phyloP scores from a whole-genome alignment of 2,888 invertebrate species.

The Trissolcus japonicus region DNA sequence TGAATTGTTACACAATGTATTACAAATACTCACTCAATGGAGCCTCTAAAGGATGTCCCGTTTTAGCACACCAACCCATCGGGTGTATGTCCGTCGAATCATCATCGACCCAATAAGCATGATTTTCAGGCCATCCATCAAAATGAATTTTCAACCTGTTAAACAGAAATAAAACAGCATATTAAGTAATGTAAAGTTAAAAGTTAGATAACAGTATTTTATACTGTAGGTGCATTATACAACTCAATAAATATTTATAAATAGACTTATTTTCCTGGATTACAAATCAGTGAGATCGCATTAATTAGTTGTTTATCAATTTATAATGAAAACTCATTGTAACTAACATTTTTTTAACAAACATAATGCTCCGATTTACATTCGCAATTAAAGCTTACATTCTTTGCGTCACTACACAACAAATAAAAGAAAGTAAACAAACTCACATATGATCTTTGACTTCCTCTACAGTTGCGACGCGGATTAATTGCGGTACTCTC shows the following conservation, averaged over 20 bases:
- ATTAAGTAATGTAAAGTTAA: neutral
- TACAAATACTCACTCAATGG: constrained; percentile 82
- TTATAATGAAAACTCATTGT: too few species aligned
- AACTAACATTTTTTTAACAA: too few species aligned
- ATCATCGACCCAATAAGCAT: constrained; percentile 93
- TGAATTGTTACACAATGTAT: neutral
- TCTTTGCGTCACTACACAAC: too few species aligned
- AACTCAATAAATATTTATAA: too few species aligned
- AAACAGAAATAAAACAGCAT: neutral
- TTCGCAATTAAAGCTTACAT: too few species aligned
- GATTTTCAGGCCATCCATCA: constrained; percentile 91
- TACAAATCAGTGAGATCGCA: too few species aligned
- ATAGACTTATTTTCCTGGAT: too few species aligned
- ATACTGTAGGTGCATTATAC: too few species aligned
- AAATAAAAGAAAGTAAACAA: neutral
- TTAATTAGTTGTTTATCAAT: too few species aligned
- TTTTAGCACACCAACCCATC: constrained; percentile 92
- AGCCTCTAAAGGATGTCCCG: constrained; percentile 90
- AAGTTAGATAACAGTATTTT: neutral
- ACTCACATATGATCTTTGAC: constrained; percentile 81
- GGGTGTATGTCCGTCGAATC: constrained; percentile 94
- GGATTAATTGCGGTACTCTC: constrained; percentile 87
- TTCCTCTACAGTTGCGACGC: constrained; percentile 89
- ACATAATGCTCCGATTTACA: too few species aligned
- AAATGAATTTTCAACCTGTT: constrained; percentile 43